phyloP scores from a whole-genome alignment of 2,888 invertebrate species.

The Bellardia pandia region DNA sequence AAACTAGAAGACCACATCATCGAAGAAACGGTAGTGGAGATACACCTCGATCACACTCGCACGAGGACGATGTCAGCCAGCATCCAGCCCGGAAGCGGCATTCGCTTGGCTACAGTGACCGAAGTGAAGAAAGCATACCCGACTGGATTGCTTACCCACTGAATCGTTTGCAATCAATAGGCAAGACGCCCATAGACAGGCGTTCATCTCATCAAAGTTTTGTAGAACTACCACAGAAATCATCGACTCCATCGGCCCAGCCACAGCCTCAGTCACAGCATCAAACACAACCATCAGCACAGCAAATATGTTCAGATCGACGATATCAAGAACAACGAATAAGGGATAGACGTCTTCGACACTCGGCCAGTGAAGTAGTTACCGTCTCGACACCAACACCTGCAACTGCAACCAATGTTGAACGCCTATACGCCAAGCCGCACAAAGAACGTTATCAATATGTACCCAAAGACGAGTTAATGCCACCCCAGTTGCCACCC shows the following conservation, averaged over 20 bases:
- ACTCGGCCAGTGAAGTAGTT: constrained; percentile 83
- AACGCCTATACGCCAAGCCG: constrained; percentile 82
- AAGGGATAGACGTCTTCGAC: constrained; percentile 81
- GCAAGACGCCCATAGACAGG: constrained; percentile 77
- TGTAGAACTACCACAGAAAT: constrained; percentile 74
- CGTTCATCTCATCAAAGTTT: constrained; percentile 75
- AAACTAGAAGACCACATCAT: constrained; percentile 79
- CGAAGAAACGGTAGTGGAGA: constrained; percentile 83
- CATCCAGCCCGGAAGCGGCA: constrained; percentile 81
- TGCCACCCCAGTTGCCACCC: constrained; percentile 74
- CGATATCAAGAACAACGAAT: constrained; percentile 77
- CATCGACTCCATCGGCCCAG: constrained; percentile 74
- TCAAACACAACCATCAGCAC: constrained; percentile 75
- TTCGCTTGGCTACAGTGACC: constrained; percentile 83
- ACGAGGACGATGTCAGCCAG: constrained; percentile 80
- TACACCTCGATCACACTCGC: constrained; percentile 81
- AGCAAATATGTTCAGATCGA: constrained; percentile 67
- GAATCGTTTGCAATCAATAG: constrained; percentile 81
- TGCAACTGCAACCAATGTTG: constrained; percentile 77
- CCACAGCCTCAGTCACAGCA: constrained; percentile 64
- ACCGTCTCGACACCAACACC: constrained; percentile 75
- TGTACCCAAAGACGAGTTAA: constrained; percentile 80
- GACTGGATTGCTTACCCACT: constrained; percentile 84
- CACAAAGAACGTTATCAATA: constrained; percentile 84
- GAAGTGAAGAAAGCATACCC: constrained; percentile 80